Conservation (phyloP, 2,797 vertebrate species). For the Amphiprion clarkii region DNA sequence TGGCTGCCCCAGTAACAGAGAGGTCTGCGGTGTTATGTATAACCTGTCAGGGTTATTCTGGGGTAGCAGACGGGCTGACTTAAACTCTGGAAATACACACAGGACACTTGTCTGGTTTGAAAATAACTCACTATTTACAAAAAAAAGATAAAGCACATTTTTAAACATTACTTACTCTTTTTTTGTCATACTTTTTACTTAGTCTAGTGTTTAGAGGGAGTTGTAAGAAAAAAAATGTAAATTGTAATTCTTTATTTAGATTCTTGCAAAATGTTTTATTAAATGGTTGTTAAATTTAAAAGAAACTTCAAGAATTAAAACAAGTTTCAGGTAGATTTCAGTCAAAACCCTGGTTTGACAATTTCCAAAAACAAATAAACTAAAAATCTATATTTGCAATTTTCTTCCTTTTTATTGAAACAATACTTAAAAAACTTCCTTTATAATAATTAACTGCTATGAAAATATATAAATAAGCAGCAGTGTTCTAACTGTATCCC, state of each 20-base stretch:
- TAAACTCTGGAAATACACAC: conserved; percentile 71
- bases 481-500: conserved; percentile 1
- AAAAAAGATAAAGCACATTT: conserved; percentile 55
- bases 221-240: not conserved
- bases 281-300: not conserved
- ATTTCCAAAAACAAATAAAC: not conserved
- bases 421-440: not conserved
- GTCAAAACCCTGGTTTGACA: not conserved
- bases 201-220: not conserved
- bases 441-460: not conserved
- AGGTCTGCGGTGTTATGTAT: conserved; percentile 68
- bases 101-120: conserved; percentile 59
- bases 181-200: not conserved
- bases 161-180: not conserved
- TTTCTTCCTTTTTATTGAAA: not conserved
- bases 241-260: not conserved
- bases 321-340: not conserved
- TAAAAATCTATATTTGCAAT: not conserved
- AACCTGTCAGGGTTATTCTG: conserved; percentile 77
- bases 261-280: not conserved
- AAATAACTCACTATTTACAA: conserved; percentile 75
- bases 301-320: conserved; percentile 3
- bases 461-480: not conserved
- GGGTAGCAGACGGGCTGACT: conserved; percentile 71
- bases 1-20: conserved; percentile 79